Evolutionary conservation across 2,113 vertebrate genomes (phyloP), one percentile per base, ranked within the genome.

Genomic region (Eublepharis macularius): DNA sequence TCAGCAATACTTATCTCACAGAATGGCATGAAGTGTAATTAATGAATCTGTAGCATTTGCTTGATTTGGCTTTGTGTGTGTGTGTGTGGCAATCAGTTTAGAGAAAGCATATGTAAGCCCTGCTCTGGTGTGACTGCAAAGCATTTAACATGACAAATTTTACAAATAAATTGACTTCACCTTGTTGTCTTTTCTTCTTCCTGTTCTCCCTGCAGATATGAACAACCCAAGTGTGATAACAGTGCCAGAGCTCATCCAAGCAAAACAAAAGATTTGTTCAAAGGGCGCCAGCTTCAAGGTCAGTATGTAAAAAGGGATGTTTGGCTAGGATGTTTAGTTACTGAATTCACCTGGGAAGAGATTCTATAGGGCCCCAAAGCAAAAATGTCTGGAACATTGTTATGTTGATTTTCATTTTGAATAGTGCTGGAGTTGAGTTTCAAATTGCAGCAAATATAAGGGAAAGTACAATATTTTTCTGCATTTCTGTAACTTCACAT

Each of bases 211-310:
- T 82, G 16, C 82, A 99, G 98, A 93, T 99, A 99, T 7, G 98
- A 99, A 76, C 98, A 99, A 93, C 98, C 98, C 3, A 99, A 99
- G 87, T 99, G 98, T 87, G 98, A 99, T 66, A 96, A 95, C 16
- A 95, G 98, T 0, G 98, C 98, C 88, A 96, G 98, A 94, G 98
- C 98, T 29, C 97, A 98, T 88, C 98, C 98, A 24, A 89, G 96
- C 39, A 98, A 97, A 94, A 95, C 98, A 1, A 98, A 98, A 93
- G 98, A 99, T 88, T 95, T 97, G 86, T 99, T 97, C 93, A 96
- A 95, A 93, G 97, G 97, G 92, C 96, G 98, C 83, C 98, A 98
- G 91, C 97, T 99, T 77, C 98, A 98, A 96, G 98, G 98, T 99
- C 88, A 93, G 97, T 94, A 24, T 83, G 82, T 86, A 84, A 83